Base-by-base conservation (phyloP, 2,797 vertebrate genomes). In the Oreochromis grahami region DNA sequence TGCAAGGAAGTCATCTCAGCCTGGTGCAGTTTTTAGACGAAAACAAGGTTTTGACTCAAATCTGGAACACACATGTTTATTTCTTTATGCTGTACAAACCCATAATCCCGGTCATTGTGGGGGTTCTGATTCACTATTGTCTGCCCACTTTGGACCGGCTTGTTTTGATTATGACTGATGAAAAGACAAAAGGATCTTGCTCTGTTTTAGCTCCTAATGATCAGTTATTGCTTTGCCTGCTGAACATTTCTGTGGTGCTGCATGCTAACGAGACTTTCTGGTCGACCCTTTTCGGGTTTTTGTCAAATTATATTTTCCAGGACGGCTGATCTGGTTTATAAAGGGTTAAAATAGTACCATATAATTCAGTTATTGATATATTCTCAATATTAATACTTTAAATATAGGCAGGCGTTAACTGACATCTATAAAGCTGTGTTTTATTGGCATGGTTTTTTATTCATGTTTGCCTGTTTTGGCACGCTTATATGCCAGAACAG, bases 291-390 rank as follows among this genome's bases (percentile, higher is more conserved):
- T n/a, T 11, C 24, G 55, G 32, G 17, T 8, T 19, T 56, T 41
- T 51, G 4, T 53, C 8, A 87, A 83, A 56, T 56, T 6, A 68
- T 8, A 48, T 70, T 56, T 65, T 52, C 2, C 26, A 14, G 38
- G 15, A 11, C 32, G 65, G 5, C 38, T 79, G 32, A 53, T 3
- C 36, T 80, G 85, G 78, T 13, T 26, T 51, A 7, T 26, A 19
- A 76, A 50, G 82, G 84, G 80, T 91, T 89, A 78, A 86, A 82
- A 76, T 38, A 4, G 10, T 52, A 26, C 41, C 85, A 32, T 58
- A 34, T 50, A 4, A 17, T 53, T 68, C 68, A 4, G 4, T 74
- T 29, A 82, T 83, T 72, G 58, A n/a, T 48, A 81, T 80, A 72
- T 53, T 9, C 24, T 19, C 2, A 19, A 38, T 76, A 14, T 19